Percentiles rank a stretch among this genome's conserved stretches.
These are phyloP conservation scores for Nasonia vitripennis DNA, from an alignment of 1,140 invertebrate species.

Conservation along the genomic window DNA sequence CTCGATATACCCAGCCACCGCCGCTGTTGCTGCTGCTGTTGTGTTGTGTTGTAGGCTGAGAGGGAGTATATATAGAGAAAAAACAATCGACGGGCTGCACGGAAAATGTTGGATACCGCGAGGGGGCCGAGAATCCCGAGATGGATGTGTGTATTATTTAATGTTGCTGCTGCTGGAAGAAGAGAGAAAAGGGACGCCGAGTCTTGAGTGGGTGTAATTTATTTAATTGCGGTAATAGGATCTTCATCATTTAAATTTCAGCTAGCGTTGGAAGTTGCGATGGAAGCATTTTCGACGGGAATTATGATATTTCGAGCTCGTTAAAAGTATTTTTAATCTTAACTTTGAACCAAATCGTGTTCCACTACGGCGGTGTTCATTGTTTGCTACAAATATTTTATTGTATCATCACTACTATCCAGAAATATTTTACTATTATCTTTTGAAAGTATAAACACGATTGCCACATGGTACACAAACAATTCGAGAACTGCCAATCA, in stretches of 20 bases:
- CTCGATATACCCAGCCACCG: conserved; percentile 1
- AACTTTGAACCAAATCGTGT: too few species aligned
- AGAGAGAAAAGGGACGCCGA: neutral
- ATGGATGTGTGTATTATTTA: neutral
- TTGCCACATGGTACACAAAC: neutral
- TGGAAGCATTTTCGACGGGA: neutral
- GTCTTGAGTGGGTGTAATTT: neutral
- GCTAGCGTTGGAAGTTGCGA: neutral
- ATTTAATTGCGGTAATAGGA: neutral
- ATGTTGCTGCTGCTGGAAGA: neutral
- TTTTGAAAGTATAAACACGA: neutral
- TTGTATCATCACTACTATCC: too few species aligned
- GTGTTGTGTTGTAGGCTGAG: neutral
- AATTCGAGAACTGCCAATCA: neutral
- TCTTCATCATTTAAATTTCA: too few species aligned
- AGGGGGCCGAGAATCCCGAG: neutral
- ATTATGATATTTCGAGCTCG: too few species aligned
- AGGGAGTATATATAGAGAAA: neutral
- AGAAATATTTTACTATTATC: too few species aligned
- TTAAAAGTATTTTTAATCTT: neutral
- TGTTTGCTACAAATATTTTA: too few species aligned
- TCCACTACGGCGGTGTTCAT: too few species aligned
- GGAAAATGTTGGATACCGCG: neutral
- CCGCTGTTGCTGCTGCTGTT: neutral
- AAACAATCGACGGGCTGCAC: neutral